These are phyloP conservation scores for Serinus canaria DNA, from an alignment of 2,113 vertebrate genomes.

Conservation along the genomic window DNA sequence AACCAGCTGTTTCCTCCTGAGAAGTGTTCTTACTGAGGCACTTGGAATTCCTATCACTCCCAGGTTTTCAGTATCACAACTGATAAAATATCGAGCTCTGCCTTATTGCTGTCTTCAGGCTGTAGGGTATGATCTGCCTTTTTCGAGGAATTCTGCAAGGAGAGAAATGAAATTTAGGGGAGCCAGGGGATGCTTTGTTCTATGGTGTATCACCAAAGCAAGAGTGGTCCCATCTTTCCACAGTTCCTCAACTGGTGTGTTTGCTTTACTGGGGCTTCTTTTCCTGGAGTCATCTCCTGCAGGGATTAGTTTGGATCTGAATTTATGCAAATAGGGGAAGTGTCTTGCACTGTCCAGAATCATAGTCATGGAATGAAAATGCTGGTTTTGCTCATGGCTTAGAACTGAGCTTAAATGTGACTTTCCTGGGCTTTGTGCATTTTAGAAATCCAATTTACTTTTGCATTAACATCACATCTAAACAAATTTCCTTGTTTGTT, in stretches of 20 bases:
- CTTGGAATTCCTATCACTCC: not conserved
- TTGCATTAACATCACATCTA: not conserved
- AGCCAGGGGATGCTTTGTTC: not conserved
- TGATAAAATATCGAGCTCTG: not conserved
- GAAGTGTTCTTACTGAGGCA: not conserved
- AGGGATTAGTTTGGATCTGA: not conserved
- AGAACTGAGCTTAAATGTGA: not conserved
- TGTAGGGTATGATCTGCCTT: not conserved
- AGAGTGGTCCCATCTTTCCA: not conserved
- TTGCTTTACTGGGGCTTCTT: not conserved
- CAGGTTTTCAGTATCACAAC: not conserved
- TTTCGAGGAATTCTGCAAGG: not conserved
- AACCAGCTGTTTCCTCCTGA: not conserved
- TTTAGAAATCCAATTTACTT: conserved; percentile 3
- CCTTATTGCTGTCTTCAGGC: not conserved
- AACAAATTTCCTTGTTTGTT: not conserved
- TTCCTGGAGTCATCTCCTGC: not conserved
- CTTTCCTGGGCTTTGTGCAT: not conserved
- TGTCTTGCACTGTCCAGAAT: not conserved
- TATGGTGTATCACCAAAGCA: not conserved
- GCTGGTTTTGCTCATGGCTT: not conserved
- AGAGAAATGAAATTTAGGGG: not conserved
- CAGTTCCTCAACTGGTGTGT: not conserved
- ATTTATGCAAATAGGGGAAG: not conserved
- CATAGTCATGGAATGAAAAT: not conserved